Percentiles rank a stretch among this genome's conserved stretches.
These are phyloP conservation scores for Pandemis corylana DNA, from an alignment of 2,888 invertebrate genomes.

Conservation along the genomic window DNA sequence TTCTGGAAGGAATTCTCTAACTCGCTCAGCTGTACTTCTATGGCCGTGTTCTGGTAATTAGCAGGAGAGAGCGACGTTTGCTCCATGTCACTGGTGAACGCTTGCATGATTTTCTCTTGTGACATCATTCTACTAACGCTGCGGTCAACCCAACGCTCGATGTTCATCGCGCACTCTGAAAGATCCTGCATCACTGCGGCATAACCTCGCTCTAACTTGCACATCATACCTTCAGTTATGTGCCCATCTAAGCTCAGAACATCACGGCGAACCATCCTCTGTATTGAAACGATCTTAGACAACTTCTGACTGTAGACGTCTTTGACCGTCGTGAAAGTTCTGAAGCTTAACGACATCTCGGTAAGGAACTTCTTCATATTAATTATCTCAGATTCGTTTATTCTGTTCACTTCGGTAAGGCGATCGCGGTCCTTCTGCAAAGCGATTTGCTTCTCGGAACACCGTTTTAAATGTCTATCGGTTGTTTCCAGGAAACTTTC, in stretches of 20 bases:
- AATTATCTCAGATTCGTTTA: conserved; percentile 75
- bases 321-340: conserved; percentile 70
- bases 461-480: conserved; percentile 71
- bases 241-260: conserved; percentile 68
- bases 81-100: conserved; percentile 66
- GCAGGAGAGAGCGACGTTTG: conserved; percentile 58
- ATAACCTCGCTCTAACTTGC: conserved; percentile 71
- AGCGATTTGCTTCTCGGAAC: conserved; percentile 69
- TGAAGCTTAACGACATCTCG: conserved; percentile 71
- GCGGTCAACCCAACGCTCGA: conserved; percentile 76
- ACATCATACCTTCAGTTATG: conserved; percentile 62
- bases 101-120: conserved; percentile 73
- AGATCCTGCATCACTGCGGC: conserved; percentile 76
- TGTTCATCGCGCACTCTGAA: conserved; percentile 69
- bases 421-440: conserved; percentile 76
- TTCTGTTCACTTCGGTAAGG: conserved; percentile 70
- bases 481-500: conserved; percentile 80
- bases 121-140: conserved; percentile 66
- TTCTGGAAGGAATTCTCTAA: conserved; percentile 75
- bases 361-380: conserved; percentile 74
- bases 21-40: conserved; percentile 74
- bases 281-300: conserved; percentile 68
- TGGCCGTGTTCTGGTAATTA: conserved; percentile 67
- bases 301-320: conserved; percentile 74
- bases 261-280: conserved; percentile 74